Percentiles rank a stretch among this genome's conserved stretches.
These are phyloP conservation scores for Glyptemys insculpta DNA, from an alignment of 2,797 vertebrate species.

Conservation along the genomic window DNA sequence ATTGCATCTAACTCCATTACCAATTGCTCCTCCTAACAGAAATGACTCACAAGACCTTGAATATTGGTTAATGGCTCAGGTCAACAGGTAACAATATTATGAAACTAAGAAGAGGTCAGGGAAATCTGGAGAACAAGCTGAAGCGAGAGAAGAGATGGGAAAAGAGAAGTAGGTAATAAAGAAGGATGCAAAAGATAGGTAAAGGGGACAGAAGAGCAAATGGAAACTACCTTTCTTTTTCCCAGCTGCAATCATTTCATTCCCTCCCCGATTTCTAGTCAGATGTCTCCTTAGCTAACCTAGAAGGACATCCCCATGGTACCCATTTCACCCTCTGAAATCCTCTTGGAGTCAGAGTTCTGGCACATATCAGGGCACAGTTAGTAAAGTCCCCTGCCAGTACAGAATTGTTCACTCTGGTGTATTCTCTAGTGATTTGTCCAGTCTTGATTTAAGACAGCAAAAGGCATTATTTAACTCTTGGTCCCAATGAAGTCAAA, in stretches of 20 bases:
- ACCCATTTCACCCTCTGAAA: neutral
- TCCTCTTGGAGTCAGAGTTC: neutral
- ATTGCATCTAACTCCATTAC: neutral
- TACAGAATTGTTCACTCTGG: neutral
- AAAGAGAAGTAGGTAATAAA: neutral
- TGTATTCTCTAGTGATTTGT: neutral
- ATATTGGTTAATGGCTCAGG: neutral
- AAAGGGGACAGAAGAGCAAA: neutral
- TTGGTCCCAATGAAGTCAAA: neutral
- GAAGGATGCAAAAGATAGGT: neutral
- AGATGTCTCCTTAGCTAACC: neutral
- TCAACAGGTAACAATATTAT: neutral
- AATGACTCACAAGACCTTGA: neutral
- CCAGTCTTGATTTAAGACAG: neutral
- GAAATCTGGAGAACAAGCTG: neutral
- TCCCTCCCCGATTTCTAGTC: neutral
- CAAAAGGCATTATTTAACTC: neutral
- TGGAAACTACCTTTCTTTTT: neutral
- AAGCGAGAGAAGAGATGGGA: neutral
- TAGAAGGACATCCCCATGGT: neutral
- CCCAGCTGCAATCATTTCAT: neutral
- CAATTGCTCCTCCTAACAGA: neutral
- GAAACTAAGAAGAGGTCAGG: neutral
- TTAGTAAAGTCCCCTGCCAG: neutral
- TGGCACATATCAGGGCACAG: neutral